Percentiles rank a stretch among this genome's conserved stretches.
phyloP scores from a whole-genome alignment of 2,113 vertebrate species.

The Callithrix jacchus region DNA sequence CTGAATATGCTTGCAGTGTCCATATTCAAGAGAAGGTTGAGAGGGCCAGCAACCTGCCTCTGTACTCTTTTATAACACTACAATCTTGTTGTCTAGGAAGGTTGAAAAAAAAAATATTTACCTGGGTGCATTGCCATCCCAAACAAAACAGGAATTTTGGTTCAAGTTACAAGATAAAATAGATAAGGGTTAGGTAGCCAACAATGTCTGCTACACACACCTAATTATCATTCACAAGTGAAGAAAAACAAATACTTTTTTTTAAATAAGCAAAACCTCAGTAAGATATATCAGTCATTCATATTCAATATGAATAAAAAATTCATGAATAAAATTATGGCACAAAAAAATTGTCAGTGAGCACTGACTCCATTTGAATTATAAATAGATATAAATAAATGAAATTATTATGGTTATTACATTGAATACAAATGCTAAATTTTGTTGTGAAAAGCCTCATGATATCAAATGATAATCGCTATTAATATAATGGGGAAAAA shows the following conservation, averaged over 20 bases:
- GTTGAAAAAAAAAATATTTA: neutral
- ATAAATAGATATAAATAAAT: neutral
- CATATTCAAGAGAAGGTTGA: neutral
- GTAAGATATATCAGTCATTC: neutral
- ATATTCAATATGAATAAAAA: neutral
- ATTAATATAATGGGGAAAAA: neutral
- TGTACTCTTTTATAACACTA: neutral
- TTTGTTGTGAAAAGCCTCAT: neutral
- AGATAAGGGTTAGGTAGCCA: neutral
- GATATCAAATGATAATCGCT: neutral
- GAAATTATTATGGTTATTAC: neutral
- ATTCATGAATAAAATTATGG: neutral
- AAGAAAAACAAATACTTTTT: neutral
- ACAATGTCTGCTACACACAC: neutral
- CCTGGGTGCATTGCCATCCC: neutral
- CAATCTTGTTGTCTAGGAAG: neutral
- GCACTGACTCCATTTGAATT: neutral
- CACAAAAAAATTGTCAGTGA: neutral
- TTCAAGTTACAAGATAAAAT: neutral
- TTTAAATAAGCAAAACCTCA: neutral
- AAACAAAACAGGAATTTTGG: neutral
- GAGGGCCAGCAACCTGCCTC: fast-evolving
- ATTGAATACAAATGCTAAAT: neutral
- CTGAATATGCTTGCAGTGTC: neutral
- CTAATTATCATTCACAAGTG: neutral